A percentile compares a stretch with the other conserved stretches of the same genome.
Evolutionary conservation across 2,113 vertebrate genomes (phyloP).

Genomic region (Vimba vimba): DNA sequence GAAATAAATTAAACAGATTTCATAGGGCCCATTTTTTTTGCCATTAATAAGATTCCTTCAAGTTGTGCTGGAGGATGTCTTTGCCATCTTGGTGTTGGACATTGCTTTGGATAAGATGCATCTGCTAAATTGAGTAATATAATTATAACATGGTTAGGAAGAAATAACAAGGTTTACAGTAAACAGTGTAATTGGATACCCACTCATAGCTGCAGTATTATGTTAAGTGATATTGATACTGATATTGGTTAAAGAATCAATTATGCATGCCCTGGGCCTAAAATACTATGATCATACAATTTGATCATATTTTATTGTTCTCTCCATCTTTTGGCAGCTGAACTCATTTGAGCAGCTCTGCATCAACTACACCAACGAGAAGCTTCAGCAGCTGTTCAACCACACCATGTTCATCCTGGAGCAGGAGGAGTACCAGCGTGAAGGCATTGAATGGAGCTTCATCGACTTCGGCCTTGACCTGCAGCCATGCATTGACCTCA

Average conservation of each 20-base stretch:
- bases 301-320: not conserved
- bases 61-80: not conserved
- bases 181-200: not conserved
- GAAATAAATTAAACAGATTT: not conserved
- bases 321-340: slow-evolving; percentile 72
- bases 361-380: slow-evolving; percentile 99
- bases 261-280: not conserved
- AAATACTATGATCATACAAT: not conserved
- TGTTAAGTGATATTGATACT: not conserved
- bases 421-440: slow-evolving; percentile 97
- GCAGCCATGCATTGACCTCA: slow-evolving; percentile 96
- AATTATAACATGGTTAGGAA: not conserved
- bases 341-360: slow-evolving; percentile 99
- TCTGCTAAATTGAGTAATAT: not conserved
- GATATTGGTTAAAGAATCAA: slow-evolving; percentile 5
- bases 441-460: slow-evolving; percentile 99
- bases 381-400: slow-evolving; percentile 98
- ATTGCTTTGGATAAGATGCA: not conserved
- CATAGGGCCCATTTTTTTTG: too few species aligned
- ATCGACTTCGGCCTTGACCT: slow-evolving; percentile 97
- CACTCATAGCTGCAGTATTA: not conserved
- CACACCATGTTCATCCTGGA: slow-evolving; percentile 99
- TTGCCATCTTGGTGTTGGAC: not conserved
- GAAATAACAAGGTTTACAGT: slow-evolving; percentile 5
- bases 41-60: not conserved